phyloP scores from a whole-genome alignment of 2,888 invertebrate species.

The Noctua janthina region DNA sequence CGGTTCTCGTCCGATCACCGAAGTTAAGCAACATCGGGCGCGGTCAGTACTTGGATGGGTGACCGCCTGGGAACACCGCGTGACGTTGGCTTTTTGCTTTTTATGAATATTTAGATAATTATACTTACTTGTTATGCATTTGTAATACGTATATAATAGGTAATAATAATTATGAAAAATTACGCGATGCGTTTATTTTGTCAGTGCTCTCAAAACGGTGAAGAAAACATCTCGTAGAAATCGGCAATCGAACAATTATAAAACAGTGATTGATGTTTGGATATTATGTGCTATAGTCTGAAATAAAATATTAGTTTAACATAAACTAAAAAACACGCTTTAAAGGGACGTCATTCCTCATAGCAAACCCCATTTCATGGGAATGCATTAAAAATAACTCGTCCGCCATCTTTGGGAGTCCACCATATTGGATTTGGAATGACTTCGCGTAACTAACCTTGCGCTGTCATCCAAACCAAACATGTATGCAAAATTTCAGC shows the following conservation, averaged over 20 bases:
- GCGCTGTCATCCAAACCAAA: too few relatives aligned
- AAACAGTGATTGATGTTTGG: background rate
- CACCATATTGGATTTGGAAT: too few relatives aligned
- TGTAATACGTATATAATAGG: background rate
- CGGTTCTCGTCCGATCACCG: conserved; percentile 70
- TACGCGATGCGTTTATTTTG: background rate
- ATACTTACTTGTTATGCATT: background rate
- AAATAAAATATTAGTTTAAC: too few relatives aligned
- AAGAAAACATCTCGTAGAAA: background rate
- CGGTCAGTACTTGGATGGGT: conserved; percentile 84
- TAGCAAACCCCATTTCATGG: too few relatives aligned
- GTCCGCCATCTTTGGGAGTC: too few relatives aligned
- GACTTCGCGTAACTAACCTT: too few relatives aligned
- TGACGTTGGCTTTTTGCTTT: conserved; percentile 72
- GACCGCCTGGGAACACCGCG: conserved; percentile 82
- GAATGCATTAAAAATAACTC: too few relatives aligned
- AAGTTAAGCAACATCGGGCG: conserved; percentile 80
- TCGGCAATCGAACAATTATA: background rate
- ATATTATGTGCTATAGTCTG: background rate
- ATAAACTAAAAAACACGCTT: too few relatives aligned
- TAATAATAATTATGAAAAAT: too few relatives aligned
- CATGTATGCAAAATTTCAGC: too few relatives aligned
- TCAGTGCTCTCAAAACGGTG: background rate
- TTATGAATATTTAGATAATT: background rate
- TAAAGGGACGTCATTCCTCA: too few relatives aligned